Base-by-base conservation (phyloP, 2,113 vertebrate genomes). In the Xiphorhynchus elegans region DNA sequence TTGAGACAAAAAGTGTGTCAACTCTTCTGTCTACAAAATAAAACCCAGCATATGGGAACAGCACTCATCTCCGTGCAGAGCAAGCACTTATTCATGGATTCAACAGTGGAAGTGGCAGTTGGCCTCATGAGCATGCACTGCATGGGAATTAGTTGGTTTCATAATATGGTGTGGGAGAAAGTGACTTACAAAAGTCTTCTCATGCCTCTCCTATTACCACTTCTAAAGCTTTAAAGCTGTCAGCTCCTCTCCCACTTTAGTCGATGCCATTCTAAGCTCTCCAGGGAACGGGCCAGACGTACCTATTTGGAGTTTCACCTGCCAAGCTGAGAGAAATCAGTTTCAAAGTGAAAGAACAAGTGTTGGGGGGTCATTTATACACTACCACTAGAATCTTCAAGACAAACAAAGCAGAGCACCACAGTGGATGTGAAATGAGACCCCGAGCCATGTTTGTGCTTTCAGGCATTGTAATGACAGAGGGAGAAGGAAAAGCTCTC, bases 161-260 rank as follows among this genome's bases (percentile, higher is more conserved):
- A 68, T 97, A 97, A 96, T 90, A 96, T 47, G 92, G 84, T 95
- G 92, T 95, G 90, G 96, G 96, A 97, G 89, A 97, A 95, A 97
- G 93, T 85, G 94, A 90, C 96, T 96, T 96, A 97, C 89, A 96
- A 87, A 97, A 96, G 97, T 95, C 96, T 97, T 94, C 96, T 97
- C 89, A 84, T 97, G 92, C 92, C 84, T 96, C 92, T 96, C 90
- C 96, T 94, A 95, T 97, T 97, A 97, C 90, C 96, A 96, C 96
- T 97, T 97, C 96, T 96, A 96, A 97, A 96, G 95, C 97, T 97
- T 97, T 92, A 97, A 96, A 97, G 95, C 97, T 96, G 97, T 97
- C 97, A 96, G 90, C 90, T 97, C 95, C 94, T 96, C 96, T 96
- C 89, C 96, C 94, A 95, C 93, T 97, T 97, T 93, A 96, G 96